Conservation (phyloP, 2,888 invertebrate genomes). For the Eurytoma adleriae region DNA sequence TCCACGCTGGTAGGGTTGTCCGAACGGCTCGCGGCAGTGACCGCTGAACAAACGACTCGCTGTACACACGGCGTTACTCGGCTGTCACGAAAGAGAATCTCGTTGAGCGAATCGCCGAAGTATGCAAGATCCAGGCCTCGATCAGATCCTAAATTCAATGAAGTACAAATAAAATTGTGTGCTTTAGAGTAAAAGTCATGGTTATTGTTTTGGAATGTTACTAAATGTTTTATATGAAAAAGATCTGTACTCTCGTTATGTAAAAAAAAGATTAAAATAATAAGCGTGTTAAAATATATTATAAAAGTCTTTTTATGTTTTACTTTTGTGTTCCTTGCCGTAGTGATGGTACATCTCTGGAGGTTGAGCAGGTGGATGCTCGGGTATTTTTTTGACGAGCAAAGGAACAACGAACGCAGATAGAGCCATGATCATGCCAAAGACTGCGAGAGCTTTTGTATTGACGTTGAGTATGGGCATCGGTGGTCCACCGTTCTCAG, state of each 20-base stretch:
- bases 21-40: conserved; percentile 63
- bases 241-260: too few species aligned
- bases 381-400: conserved; percentile 59
- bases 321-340: conserved; percentile 53
- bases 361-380: not conserved
- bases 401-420: conserved; percentile 79
- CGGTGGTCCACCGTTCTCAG: conserved; percentile 72
- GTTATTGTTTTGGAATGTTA: too few species aligned
- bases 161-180: not conserved
- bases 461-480: conserved; percentile 80
- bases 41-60: conserved; percentile 71
- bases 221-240: too few species aligned
- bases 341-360: conserved; percentile 4
- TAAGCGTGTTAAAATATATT: conserved; percentile 30
- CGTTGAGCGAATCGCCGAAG: conserved; percentile 67
- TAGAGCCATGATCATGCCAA: conserved; percentile 79
- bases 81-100: conserved; percentile 70
- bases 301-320: not conserved
- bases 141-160: conserved; percentile 61
- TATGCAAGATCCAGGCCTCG: conserved; percentile 61
- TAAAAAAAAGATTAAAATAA: not conserved
- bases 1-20: conserved; percentile 69
- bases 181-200: too few species aligned
- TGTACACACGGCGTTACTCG: conserved; percentile 72
- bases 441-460: conserved; percentile 79